Evolutionary conservation across 2,888 invertebrate genomes (phyloP).

Genomic region (Pammene aurita): DNA sequence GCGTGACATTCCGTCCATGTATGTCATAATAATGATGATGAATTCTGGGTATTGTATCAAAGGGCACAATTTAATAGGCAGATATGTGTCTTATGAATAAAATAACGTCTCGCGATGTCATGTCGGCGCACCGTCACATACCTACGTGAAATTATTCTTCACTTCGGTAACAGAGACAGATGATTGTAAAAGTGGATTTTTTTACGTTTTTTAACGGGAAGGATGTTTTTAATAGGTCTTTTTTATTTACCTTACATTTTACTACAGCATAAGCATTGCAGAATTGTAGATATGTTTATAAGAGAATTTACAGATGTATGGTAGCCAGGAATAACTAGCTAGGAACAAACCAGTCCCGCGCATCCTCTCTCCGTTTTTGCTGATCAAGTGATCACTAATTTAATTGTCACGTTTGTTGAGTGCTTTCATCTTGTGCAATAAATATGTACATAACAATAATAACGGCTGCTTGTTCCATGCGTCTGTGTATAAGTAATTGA

Average conservation of each 20-base stretch:
- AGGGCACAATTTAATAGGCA: constrained; percentile 22
- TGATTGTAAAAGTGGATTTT: neutral
- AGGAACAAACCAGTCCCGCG: no score
- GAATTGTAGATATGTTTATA: no score
- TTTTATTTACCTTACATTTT: no score
- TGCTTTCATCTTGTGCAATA: no score
- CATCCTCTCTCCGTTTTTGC: no score
- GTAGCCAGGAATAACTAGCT: no score
- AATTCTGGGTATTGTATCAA: constrained; percentile 35
- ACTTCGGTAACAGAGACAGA: constrained; percentile 29
- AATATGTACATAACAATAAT: neutral
- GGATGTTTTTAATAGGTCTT: neutral
- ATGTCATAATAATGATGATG: constrained; percentile 36
- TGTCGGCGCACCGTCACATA: neutral
- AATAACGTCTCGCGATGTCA: constrained; percentile 19
- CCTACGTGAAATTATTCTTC: constrained; percentile 23
- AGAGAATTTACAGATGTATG: no score
- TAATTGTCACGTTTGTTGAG: no score
- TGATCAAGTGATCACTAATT: no score
- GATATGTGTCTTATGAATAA: constrained; percentile 30
- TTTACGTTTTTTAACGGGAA: neutral
- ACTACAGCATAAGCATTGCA: no score
- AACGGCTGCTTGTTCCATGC: neutral
- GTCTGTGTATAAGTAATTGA: constrained; percentile 16
- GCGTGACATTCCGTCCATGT: constrained; percentile 25